Base-by-base conservation (phyloP, 2,888 invertebrate genomes). In the Torymus auratus region DNA sequence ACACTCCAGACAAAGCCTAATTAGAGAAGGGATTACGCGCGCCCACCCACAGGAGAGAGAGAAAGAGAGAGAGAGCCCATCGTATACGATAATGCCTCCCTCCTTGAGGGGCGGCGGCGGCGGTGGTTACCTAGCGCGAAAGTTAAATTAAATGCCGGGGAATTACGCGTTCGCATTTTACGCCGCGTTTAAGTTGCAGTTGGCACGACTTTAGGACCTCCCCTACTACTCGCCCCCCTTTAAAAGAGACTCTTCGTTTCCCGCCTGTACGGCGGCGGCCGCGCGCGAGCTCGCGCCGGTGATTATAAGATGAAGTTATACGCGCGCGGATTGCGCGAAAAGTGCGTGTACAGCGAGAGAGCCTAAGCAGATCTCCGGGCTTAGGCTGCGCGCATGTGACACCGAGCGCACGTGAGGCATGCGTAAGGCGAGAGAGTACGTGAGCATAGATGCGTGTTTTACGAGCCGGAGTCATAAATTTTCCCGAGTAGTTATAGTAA, bases 1-100 rank as follows among this genome's bases (percentile, higher is more conserved):
- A 56, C 67, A 80, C 80, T 80, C 65, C 70, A 80, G 76, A 72
- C 75, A 80, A 80, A 80, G 80, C 76, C 68, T 80, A 80, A 80
- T 80, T 80, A 80, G 80, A 62, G 56, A 62, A 80, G 72, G 76
- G 75, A 76, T 75, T 80, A 75, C 60, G 60, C 72, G 58, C 11
- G 61, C 41, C 7, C 41, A 41, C 41, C 41, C 41, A 10, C 41
- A 1, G 41, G 41, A 41, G 41, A 41, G 41, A 41, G 41, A 7
- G 41, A 41, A 1, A 41, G 7, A 41, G 41, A 41, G 41, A 28
- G 15, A 41, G 52, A 72, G 72, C 20, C 28, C 72, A 68, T 67
- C 58, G 76, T 72, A 78, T 53, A 73, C 72, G 73, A 73, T 78
- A 78, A 78, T 78, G 41, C 72, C 28, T 64, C 28, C 13, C 67